A percentile compares a stretch with the other conserved stretches of the same genome.
Evolutionary conservation across 2,113 vertebrate genomes (phyloP).

Genomic region (Notarius lentiginosus): DNA sequence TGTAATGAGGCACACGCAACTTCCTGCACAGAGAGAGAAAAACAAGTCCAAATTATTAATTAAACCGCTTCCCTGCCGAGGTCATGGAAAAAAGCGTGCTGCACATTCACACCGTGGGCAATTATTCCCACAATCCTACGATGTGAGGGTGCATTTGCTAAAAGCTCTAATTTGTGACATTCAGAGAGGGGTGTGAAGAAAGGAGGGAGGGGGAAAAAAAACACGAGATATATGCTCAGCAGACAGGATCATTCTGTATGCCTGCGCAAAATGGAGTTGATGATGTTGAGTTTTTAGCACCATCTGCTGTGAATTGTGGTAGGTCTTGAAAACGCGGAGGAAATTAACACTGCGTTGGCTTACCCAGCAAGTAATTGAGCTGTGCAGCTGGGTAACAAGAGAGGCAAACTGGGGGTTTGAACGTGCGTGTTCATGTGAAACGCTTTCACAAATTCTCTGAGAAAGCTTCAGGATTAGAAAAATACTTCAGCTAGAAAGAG

Average conservation of each 20-base stretch:
- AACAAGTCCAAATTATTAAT: conserved; percentile 75
- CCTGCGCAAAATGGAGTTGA: conserved; percentile 65
- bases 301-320: conserved; percentile 70
- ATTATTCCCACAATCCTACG: conserved; percentile 67
- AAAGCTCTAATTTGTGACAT: conserved; percentile 71
- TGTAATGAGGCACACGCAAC: conserved; percentile 72
- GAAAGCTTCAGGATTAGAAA: background rate
- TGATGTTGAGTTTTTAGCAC: conserved; percentile 66
- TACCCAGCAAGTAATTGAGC: conserved; percentile 51
- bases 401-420: conserved; percentile 38
- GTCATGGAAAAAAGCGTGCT: conserved; percentile 54
- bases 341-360: conserved; percentile 59
- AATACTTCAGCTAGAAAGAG: background rate
- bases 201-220: conserved; percentile 49
- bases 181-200: conserved; percentile 63
- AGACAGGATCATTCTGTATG: conserved; percentile 64
- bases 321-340: conserved; percentile 60
- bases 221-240: conserved; percentile 64
- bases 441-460: conserved; percentile 41
- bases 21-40: conserved; percentile 68
- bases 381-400: conserved; percentile 52
- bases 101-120: conserved; percentile 57
- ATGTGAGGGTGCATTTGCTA: conserved; percentile 60
- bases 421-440: conserved; percentile 12
- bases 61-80: conserved; percentile 67